A percentile compares a stretch with the other conserved stretches of the same genome.
phyloP scores from a whole-genome alignment of 2,113 vertebrate species.

The Vombatus ursinus region DNA sequence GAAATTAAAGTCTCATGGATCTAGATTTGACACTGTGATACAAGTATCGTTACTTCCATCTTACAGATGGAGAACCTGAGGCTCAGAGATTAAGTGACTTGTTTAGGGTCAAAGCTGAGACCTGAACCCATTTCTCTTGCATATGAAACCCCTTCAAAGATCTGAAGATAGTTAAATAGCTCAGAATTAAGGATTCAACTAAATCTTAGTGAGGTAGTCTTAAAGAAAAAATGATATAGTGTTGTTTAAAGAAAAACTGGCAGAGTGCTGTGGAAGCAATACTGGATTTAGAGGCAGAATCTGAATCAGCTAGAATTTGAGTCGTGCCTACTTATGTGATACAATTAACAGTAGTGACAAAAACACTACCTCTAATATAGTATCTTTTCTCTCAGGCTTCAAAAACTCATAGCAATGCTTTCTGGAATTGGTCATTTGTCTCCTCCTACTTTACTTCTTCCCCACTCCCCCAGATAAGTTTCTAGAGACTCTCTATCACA shows the following conservation, averaged over 20 bases:
- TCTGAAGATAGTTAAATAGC: neutral
- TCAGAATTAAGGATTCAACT: neutral
- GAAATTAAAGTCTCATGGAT: neutral
- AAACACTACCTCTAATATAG: no score
- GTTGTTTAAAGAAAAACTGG: neutral
- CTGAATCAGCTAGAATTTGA: neutral
- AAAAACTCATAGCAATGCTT: no score
- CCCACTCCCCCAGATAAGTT: no score
- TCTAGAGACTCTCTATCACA: no score
- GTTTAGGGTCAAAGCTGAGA: neutral
- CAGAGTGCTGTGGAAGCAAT: neutral
- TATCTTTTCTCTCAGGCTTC: no score
- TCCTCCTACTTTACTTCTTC: no score
- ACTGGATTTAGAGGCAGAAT: neutral
- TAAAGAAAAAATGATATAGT: no score
- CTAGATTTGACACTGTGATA: neutral
- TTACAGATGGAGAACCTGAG: neutral
- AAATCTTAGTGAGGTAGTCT: neutral
- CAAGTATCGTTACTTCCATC: neutral
- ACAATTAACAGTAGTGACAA: no score
- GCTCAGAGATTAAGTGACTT: neutral
- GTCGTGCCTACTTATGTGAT: neutral
- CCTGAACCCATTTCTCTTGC: neutral
- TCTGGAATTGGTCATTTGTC: no score
- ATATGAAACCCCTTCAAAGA: neutral